Base-by-base conservation (phyloP, 2,113 vertebrate genomes). In the Channa argus region DNA sequence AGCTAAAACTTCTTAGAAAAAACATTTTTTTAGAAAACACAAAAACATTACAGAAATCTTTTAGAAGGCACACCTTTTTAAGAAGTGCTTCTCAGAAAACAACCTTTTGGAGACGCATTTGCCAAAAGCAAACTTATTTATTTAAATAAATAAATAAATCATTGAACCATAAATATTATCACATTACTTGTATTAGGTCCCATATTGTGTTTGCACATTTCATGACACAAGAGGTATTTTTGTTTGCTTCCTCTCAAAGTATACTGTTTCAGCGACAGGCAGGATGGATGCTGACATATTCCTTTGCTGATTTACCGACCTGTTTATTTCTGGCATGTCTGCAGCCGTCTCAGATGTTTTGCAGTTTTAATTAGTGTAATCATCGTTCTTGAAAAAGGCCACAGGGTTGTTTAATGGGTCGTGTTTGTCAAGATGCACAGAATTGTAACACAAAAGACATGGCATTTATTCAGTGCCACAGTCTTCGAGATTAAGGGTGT, bases 341-440 rank as follows among this genome's bases (percentile, higher is more conserved):
- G 82, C 74, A 67, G 81, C 83, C 80, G 89, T 86, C 87, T 83
- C 92, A 85, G 84, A 91, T 92, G 91, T 92, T 93, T 90, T 87
- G 79, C 87, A 68, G 72, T 87, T 92, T 93, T 93, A 93, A 95
- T 94, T 91, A 92, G 92, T 63, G 80, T 92, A 93, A 94, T 94
- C 90, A 82, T 78, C 71, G 49, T 91, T 92, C 88, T 92, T 77
- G 71, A 89, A 91, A 89, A 91, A 94, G 90, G 89, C 88, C 84
- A 89, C 86, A 61, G 84, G 88, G 89, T 91, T 91, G 90, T 90
- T 92, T 90, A 88, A 90, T 88, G 80, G 88, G 86, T 90, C 88
- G 81, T 91, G 92, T 93, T 94, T 94, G 93, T 94, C 90, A 93
- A 92, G 92, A 94, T 94, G 89, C 85, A 80, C 87, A 77, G 86